Evolutionary conservation across 2,888 invertebrate genomes (phyloP), one percentile per base, ranked within the genome.

Genomic region (Drepana falcataria): DNA sequence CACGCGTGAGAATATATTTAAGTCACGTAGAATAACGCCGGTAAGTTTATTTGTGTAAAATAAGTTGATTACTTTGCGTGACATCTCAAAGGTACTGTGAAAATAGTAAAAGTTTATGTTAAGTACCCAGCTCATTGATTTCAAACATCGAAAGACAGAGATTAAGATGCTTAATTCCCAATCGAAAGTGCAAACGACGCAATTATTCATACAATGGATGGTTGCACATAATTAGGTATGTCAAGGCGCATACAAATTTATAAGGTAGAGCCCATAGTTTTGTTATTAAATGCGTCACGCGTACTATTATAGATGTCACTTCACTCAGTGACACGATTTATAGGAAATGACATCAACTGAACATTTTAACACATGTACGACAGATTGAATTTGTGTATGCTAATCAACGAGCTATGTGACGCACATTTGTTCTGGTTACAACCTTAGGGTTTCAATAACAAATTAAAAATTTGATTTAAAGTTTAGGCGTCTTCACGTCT

Each of bases 181-280:
- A n/a, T 4, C 37, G n/a, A 49, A 34, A 21, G 35, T 21, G 21
- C 49, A 7, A 35, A 21, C 49, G n/a, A 21, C 35, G 6, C 37
- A 49, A 49, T 49, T 37, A 35, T 35, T 7, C 35, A 49, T 35
- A 49, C 35, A 49, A 49, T 49, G 35, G 35, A 47, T 52, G 6
- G 34, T 51, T 51, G 41, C n/a, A 51, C 33, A 44, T 44, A 34
- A 51, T 51, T 44, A 51, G 6, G 9, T 51, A 47, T 6, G 51
- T 51, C 51, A 51, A 44, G 51, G 41, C 34, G 47, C 48, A 49
- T 55, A 53, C 47, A 47, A 53, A 52, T 37, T 52, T 40, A 52
- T 49, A 47, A 53, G 56, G 53, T 49, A 5, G 4, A 21, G 21
- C 37, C 37, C 5, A 37, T 37, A 37, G 3, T 37, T 5, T 4